A percentile compares a stretch with the other conserved stretches of the same genome.
Evolutionary conservation across 2,888 invertebrate species (phyloP).

Genomic region (Carabus problematicus): DNA sequence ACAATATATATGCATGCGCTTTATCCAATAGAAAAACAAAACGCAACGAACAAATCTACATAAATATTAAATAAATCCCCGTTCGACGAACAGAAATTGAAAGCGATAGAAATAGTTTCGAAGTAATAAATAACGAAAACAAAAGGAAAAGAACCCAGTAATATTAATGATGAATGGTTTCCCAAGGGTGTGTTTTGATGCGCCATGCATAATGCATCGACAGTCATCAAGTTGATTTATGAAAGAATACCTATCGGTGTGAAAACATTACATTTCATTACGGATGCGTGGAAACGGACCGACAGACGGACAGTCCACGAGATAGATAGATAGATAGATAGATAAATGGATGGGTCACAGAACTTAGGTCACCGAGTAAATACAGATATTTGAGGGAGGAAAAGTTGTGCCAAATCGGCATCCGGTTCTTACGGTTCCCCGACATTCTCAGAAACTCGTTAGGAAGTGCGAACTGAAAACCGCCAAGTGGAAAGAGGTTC

Average conservation of each 20-base stretch:
- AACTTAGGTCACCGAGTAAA: too few species aligned
- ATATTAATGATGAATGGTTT: conserved; percentile 15
- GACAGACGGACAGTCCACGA: too few species aligned
- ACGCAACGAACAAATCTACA: neutral
- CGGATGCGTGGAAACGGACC: neutral
- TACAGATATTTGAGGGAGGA: too few species aligned
- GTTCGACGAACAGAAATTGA: neutral
- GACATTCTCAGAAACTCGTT: too few species aligned
- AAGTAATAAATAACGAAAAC: conserved; percentile 1
- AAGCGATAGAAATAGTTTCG: neutral
- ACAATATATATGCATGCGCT: neutral
- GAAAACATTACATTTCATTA: conserved; percentile 31
- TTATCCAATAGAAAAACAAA: neutral
- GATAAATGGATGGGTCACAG: too few species aligned
- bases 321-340: too few species aligned
- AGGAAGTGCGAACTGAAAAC: too few species aligned
- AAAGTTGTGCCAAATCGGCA: too few species aligned
- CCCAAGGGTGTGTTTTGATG: conserved; percentile 9
- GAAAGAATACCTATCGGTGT: conserved; percentile 18
- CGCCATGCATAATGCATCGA: conserved; percentile 24
- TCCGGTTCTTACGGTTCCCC: too few species aligned
- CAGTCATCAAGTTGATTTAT: conserved; percentile 24
- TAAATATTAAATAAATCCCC: conserved; percentile 1
- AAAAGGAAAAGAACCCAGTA: neutral
- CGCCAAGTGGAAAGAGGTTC: too few species aligned